Conservation (phyloP, 1,140 invertebrate species). For the Drosophila miranda region DNA sequence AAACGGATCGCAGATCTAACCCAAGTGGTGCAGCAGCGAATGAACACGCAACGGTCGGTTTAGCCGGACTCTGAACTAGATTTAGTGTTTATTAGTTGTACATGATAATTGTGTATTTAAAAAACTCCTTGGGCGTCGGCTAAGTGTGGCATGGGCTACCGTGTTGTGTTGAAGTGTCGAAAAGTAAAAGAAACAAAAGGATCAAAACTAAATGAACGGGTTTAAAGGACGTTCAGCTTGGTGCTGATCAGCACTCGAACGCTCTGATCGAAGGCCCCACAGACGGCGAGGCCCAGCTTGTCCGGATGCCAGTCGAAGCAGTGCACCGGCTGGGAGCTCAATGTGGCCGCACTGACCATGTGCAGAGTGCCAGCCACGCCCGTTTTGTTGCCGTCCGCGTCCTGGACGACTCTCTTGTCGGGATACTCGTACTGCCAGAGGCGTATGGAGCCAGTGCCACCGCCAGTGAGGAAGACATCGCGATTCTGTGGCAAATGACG, state of each 20-base stretch:
- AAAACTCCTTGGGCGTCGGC: too few species aligned
- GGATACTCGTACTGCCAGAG: constrained; percentile 98
- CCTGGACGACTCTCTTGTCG: constrained; percentile 86
- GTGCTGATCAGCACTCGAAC: constrained; percentile 94
- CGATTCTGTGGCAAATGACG: constrained; percentile 96
- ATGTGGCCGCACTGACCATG: constrained; percentile 89
- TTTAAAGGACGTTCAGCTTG: constrained; percentile 88
- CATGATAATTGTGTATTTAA: too few species aligned
- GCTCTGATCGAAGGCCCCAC: constrained; percentile 95
- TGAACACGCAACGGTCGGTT: constrained; percentile 34
- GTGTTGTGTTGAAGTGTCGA: too few species aligned
- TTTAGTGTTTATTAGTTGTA: constrained; percentile 1
- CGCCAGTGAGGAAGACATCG: constrained; percentile 95
- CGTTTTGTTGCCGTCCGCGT: constrained; percentile 87
- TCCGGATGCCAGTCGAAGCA: constrained; percentile 96
- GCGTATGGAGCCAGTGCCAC: constrained; percentile 92
- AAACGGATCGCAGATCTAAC: constrained; percentile 42
- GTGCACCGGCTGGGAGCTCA: constrained; percentile 95
- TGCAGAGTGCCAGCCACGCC: constrained; percentile 90
- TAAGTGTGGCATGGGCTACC: too few species aligned
- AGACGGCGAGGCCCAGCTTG: constrained; percentile 93
- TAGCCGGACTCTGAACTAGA: neutral
- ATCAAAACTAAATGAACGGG: too few species aligned
- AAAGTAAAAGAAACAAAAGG: too few species aligned
- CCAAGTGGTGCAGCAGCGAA: constrained; percentile 54